Percentiles rank a stretch among this genome's conserved stretches.
These are phyloP conservation scores for Trichacis sp. DNA, from an alignment of 2,888 invertebrate genomes.

Conservation along the genomic window DNA sequence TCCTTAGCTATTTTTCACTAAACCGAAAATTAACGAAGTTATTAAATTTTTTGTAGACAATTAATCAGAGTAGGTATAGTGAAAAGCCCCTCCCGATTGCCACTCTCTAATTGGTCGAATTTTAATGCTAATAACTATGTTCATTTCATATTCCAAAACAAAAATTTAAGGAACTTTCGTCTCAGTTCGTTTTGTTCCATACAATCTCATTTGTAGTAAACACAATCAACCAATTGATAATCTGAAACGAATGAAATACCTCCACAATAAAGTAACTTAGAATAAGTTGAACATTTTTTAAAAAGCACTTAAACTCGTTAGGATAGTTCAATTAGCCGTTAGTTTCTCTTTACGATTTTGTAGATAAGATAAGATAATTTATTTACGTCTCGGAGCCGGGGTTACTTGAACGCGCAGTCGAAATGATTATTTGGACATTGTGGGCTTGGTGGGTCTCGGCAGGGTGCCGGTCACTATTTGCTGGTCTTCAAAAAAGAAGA, in stretches of 20 bases:
- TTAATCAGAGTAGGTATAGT: no score
- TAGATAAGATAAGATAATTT: constrained; percentile 17
- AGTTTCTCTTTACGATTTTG: constrained; percentile 17
- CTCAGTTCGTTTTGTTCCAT: no score
- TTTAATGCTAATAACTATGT: no score
- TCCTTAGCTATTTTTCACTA: no score
- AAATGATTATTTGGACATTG: constrained; percentile 38
- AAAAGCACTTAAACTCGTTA: background rate
- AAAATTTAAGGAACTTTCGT: no score
- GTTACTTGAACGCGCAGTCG: constrained; percentile 34
- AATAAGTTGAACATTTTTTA: background rate
- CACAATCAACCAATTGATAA: no score
- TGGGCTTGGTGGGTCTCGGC: constrained; percentile 27
- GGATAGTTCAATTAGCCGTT: background rate
- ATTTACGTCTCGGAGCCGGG: constrained; percentile 26
- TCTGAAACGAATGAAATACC: background rate
- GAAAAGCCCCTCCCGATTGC: no score
- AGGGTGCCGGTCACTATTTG: constrained; percentile 43
- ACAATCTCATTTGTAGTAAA: no score
- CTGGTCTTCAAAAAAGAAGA: constrained; percentile 24
- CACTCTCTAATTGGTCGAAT: no score
- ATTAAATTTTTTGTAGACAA: no score
- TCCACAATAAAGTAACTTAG: background rate
- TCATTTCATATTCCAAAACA: no score
- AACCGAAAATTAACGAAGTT: no score